Evolutionary conservation across 2,888 invertebrate genomes (phyloP).

Genomic region (Rhorus exstirpatorius): DNA sequence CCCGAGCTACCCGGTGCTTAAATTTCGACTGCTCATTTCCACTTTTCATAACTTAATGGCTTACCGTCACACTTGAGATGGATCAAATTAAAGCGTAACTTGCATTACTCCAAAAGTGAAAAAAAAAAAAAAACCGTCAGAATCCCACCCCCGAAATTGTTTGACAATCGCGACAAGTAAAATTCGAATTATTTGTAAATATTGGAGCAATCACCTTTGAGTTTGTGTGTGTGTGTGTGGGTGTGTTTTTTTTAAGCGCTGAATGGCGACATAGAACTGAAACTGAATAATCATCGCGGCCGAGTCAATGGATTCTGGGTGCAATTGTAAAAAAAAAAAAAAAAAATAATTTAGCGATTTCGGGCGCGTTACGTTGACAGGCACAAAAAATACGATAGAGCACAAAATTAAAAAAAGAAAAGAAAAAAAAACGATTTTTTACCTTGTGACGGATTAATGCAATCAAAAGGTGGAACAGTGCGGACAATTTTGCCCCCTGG

Average conservation of each 20-base stretch:
- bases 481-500: not conserved
- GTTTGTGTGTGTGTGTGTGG: slow-evolving; percentile 34
- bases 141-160: too few relatives aligned
- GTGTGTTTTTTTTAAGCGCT: not conserved
- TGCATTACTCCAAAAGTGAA: too few relatives aligned
- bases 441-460: slow-evolving; percentile 5
- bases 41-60: too few relatives aligned
- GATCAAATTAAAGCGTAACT: too few relatives aligned
- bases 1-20: too few relatives aligned
- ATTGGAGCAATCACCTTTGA: slow-evolving; percentile 61
- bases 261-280: not conserved
- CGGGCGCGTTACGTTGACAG: slow-evolving; percentile 29
- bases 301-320: slow-evolving; percentile 17
- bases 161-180: slow-evolving; percentile 63
- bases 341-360: slow-evolving; percentile 12
- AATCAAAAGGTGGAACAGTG: slow-evolving; percentile 20
- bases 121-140: too few relatives aligned
- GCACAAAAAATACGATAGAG: slow-evolving; percentile 42
- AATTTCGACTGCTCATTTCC: too few relatives aligned
- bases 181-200: slow-evolving; percentile 69
- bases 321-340: slow-evolving; percentile 15
- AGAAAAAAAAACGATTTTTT: slow-evolving; percentile 20
- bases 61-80: too few relatives aligned
- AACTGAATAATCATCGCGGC: slow-evolving; percentile 14
- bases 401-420: slow-evolving; percentile 47